Percentiles rank a stretch among this genome's conserved stretches.
phyloP scores from a whole-genome alignment of 2,888 invertebrate species.

The Drosophila falleni region DNA sequence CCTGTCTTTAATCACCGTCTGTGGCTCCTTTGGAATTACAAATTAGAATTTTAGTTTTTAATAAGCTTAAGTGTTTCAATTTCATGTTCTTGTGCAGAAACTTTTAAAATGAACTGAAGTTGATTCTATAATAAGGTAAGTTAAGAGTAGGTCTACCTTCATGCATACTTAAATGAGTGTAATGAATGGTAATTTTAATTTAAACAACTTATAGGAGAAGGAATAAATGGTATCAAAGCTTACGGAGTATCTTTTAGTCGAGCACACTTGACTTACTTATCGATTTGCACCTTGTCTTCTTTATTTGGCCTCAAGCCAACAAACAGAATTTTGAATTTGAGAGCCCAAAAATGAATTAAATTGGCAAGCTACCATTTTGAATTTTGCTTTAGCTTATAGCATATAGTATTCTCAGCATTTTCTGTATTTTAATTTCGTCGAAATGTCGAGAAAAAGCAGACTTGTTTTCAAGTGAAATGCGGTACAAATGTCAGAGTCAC shows the following conservation, averaged over 20 bases:
- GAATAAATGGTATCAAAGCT: not conserved
- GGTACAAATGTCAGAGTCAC: constrained; percentile 14
- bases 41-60: constrained; percentile 64
- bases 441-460: constrained; percentile 42
- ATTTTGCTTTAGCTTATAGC: constrained; percentile 5
- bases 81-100: constrained; percentile 27
- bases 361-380: constrained; percentile 53
- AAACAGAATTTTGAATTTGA: constrained; percentile 36
- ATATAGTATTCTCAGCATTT: constrained; percentile 36
- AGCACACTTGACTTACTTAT: not conserved
- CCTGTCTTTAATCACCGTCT: constrained; percentile 32
- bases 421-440: constrained; percentile 56
- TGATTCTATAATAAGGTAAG: constrained; percentile 2
- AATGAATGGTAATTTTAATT: constrained; percentile 27
- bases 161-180: constrained; percentile 35
- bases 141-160: constrained; percentile 3
- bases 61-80: constrained; percentile 55
- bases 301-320: constrained; percentile 58
- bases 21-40: constrained; percentile 40
- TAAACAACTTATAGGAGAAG: constrained; percentile 3
- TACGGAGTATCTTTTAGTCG: not conserved
- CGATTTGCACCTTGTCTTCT: constrained; percentile 6
- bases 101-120: constrained; percentile 49
- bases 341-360: constrained; percentile 51
- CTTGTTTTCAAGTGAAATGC: constrained; percentile 22